Base-by-base conservation (phyloP, 2,113 vertebrate genomes). In the Numenius arquata region DNA sequence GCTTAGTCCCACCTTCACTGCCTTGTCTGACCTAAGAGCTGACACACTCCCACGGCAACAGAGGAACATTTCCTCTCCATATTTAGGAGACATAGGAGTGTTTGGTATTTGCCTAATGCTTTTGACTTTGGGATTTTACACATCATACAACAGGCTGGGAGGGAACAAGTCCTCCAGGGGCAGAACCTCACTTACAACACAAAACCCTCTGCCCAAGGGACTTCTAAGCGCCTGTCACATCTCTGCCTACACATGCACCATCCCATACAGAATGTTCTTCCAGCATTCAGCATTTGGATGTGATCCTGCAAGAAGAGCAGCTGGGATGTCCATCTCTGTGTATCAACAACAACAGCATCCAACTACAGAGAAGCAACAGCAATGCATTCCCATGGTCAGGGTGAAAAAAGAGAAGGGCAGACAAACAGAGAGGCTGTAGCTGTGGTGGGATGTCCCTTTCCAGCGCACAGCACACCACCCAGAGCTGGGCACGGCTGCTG, bases 11-110 rank as follows among this genome's bases (percentile, higher is more conserved):
- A 11, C 27, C 8, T 21, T 19, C 45, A 38, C 32, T 26, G 29
- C 29, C 23, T 12, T 4, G 8, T 52, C 67, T 67, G 53, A 12
- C n/a, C 45, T 47, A 17, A 26, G 45, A 38, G 9, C 41, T 85
- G 45, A 12, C 2, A 4, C 4, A 13, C 8, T 40, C 47, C 11
- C 21, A 13, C 0, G 0, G 11, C 38, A 15, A 40, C 18, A 25
- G 48, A 41, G 8, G 23, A 23, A 6, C 38, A 34, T 73, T 66
- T 59, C 34, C n/a, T 65, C 29, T 53, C 34, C 16, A 4, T 21
- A 21, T 34, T 29, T 53, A 29, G 29, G 53, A 67, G 18, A 29
- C 8, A 21, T 17, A 38, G 21, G 23, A 73, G 67, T 18, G 45
- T 4, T 47, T 17, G 9, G 3, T 29, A 10, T 38, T 59, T 75